A percentile compares a stretch with the other conserved stretches of the same genome.
Evolutionary conservation across 2,888 invertebrate species (phyloP).

Genomic region (Elmis aenea): DNA sequence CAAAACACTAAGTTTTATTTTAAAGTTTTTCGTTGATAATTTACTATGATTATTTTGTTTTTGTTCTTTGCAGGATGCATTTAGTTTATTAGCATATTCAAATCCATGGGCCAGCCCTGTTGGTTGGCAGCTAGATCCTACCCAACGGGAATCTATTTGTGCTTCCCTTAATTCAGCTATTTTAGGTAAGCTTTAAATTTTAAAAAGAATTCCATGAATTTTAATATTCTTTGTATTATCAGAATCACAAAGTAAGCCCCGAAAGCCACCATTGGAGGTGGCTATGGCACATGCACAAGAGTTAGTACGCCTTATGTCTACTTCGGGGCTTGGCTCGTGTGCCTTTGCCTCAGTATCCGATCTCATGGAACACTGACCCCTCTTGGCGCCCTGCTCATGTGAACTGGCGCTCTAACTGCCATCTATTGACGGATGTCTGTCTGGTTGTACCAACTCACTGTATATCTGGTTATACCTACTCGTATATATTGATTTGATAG

Average conservation of each 20-base stretch:
- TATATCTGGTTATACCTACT: too few relatives aligned
- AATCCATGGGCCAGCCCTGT: slow-evolving; percentile 97
- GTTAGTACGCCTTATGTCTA: slow-evolving; percentile 85
- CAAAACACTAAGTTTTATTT: neutral
- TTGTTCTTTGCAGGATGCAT: slow-evolving; percentile 95
- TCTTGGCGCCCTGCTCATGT: slow-evolving; percentile 21
- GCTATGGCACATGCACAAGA: slow-evolving; percentile 87
- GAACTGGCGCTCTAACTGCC: slow-evolving; percentile 27
- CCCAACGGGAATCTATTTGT: slow-evolving; percentile 90
- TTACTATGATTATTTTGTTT: slow-evolving; percentile 17
- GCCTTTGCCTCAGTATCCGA: slow-evolving; percentile 91
- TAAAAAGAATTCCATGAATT: neutral
- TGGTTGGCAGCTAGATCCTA: slow-evolving; percentile 93
- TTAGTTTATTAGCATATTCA: slow-evolving; percentile 94
- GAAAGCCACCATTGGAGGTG: slow-evolving; percentile 88
- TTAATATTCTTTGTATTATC: slow-evolving; percentile 27
- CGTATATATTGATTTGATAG: too few relatives aligned
- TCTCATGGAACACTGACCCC: slow-evolving; percentile 45
- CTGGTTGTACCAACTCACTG: too few relatives aligned
- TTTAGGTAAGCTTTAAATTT: slow-evolving; percentile 61
- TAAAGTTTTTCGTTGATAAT: neutral
- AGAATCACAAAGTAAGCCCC: slow-evolving; percentile 89
- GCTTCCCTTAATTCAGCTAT: slow-evolving; percentile 97
- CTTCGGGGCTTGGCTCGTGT: slow-evolving; percentile 84
- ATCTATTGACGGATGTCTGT: slow-evolving; percentile 17